Conservation (phyloP, 2,113 vertebrate species). For the Todiramphus saurophagus region DNA sequence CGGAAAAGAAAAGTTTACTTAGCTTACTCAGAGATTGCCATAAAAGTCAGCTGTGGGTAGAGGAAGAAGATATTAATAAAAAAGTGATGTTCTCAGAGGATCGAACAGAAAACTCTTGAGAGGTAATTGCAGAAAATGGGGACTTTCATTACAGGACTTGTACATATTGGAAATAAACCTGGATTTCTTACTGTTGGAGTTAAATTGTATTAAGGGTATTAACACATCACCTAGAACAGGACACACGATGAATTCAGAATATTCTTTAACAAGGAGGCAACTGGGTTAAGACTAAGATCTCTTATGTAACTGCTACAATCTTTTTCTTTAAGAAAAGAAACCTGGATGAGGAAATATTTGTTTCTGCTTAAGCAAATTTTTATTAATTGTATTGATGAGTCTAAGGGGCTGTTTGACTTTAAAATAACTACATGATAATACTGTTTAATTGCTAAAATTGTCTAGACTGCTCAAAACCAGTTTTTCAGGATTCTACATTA, state of each 20-base stretch:
- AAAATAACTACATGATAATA: not conserved
- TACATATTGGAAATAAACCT: not conserved
- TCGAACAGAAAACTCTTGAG: not conserved
- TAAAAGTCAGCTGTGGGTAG: not conserved
- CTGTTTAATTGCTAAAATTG: not conserved
- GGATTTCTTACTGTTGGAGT: not conserved
- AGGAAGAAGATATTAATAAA: not conserved
- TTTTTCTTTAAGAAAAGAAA: not conserved
- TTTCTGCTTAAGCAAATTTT: not conserved
- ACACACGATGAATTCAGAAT: not conserved
- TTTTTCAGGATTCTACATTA: not conserved
- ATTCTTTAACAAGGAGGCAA: not conserved
- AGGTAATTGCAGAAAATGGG: not conserved
- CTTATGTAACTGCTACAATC: not conserved
- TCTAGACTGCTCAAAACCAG: not conserved
- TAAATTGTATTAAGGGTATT: not conserved
- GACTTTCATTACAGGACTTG: not conserved
- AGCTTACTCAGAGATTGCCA: not conserved
- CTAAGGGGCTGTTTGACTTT: not conserved
- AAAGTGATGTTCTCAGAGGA: not conserved
- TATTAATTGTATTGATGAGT: not conserved
- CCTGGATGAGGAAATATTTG: not conserved
- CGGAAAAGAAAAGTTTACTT: not conserved
- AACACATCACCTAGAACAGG: not conserved
- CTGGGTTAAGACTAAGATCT: not conserved